Evolutionary conservation across 2,113 vertebrate genomes (phyloP).

Genomic region (Otolemur garnettii): DNA sequence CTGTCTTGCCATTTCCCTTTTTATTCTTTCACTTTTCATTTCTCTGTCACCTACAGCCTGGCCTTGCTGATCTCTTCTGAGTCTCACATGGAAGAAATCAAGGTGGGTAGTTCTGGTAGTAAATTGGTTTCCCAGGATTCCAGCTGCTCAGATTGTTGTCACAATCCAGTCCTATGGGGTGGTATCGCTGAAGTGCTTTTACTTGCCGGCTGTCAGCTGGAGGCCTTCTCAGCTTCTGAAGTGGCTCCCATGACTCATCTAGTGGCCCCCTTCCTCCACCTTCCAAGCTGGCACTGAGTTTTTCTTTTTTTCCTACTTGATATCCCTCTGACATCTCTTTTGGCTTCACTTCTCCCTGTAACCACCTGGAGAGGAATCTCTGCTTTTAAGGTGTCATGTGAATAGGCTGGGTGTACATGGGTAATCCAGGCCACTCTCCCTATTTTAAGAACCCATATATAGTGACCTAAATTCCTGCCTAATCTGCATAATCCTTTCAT

Average conservation of each 20-base stretch:
- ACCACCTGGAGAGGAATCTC: not conserved
- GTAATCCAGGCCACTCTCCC: not conserved
- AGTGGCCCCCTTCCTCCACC: not conserved
- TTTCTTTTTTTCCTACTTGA: not conserved
- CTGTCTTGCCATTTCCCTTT: not conserved
- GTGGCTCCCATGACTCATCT: not conserved
- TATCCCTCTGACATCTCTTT: not conserved
- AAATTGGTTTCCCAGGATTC: not conserved
- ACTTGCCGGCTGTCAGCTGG: not conserved
- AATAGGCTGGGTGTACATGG: not conserved
- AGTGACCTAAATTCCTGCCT: not conserved
- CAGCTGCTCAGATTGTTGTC: not conserved
- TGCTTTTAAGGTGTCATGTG: not conserved
- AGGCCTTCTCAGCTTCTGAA: not conserved
- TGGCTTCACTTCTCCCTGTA: not conserved
- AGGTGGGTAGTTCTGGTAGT: not conserved
- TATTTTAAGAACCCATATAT: not conserved
- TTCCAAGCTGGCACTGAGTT: not conserved
- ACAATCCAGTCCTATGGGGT: not conserved
- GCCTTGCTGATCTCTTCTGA: not conserved
- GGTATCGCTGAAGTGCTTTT: not conserved
- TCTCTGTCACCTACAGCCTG: not conserved
- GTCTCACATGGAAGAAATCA: not conserved
- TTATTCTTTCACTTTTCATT: not conserved
- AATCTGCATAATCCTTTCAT: not conserved